Conservation (phyloP, 2,797 vertebrate genomes). For the Austrolebias charrua region DNA sequence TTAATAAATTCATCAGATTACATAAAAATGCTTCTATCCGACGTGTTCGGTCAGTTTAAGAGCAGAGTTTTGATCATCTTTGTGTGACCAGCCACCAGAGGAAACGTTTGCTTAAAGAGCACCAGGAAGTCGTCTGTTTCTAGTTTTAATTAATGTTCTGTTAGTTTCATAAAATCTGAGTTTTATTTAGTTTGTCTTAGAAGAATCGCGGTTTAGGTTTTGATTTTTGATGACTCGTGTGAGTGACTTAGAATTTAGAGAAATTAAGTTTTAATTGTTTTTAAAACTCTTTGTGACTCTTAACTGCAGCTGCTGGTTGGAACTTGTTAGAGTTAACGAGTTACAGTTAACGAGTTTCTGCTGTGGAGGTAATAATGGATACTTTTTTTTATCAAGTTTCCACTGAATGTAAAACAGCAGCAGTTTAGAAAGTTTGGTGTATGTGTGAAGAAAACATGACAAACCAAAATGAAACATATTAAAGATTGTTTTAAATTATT, state of each 20-base stretch:
- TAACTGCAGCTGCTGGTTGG: background rate
- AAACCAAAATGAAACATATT: too few relatives aligned
- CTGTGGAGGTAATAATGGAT: too few relatives aligned
- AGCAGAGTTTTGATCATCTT: background rate
- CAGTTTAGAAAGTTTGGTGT: too few relatives aligned
- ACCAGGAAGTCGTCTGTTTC: background rate
- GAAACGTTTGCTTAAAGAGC: conserved; percentile 2
- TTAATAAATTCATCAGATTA: background rate
- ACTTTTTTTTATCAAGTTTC: too few relatives aligned
- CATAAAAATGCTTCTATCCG: background rate
- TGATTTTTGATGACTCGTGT: background rate
- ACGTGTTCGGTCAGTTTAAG: background rate
- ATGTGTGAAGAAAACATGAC: too few relatives aligned
- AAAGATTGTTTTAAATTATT: too few relatives aligned
- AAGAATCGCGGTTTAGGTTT: background rate
- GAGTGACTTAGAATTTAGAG: background rate
- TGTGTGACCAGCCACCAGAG: background rate
- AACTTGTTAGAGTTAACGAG: background rate
- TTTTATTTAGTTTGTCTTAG: background rate
- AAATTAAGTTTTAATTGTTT: background rate
- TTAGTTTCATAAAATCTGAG: conserved; percentile 10
- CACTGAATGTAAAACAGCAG: too few relatives aligned
- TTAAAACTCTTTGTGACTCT: background rate
- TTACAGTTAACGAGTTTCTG: too few relatives aligned
- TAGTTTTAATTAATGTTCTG: conserved; percentile 8